These are phyloP conservation scores for Pygmarrhopalites habei DNA, from an alignment of 1,140 invertebrate genomes.

Conservation along the genomic window DNA sequence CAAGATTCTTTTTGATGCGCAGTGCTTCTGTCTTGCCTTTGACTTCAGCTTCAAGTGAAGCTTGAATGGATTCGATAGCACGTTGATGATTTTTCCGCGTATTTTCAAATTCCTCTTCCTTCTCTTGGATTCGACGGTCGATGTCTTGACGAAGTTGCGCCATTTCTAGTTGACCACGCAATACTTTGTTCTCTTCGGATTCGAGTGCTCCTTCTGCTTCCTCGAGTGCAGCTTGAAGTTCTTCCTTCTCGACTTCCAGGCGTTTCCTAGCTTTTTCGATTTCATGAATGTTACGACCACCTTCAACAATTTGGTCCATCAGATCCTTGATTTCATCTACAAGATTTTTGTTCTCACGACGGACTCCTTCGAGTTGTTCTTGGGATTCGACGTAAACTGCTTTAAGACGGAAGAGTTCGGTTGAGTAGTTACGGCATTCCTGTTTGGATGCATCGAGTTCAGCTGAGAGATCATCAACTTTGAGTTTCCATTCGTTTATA, in stretches of 20 bases:
- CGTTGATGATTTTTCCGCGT: no score
- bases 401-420: no score
- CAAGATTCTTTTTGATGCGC: no score
- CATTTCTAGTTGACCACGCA: conserved; percentile 92
- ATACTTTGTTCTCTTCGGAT: conserved; percentile 96
- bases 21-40: conserved; percentile 99
- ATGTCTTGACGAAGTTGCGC: conserved; percentile 97
- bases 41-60: conserved; percentile 95
- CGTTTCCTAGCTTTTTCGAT: conserved; percentile 95
- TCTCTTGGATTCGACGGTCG: no score
- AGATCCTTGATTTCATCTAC: conserved; percentile 98
- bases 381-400: conserved; percentile 95
- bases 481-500: conserved; percentile 99
- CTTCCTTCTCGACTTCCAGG: conserved; percentile 97
- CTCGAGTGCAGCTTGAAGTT: conserved; percentile 95
- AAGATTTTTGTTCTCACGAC: conserved; percentile 98
- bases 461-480: conserved; percentile 92
- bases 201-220: conserved; percentile 98
- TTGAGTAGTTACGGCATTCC: conserved; percentile 98
- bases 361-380: conserved; percentile 93
- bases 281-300: no score
- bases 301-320: conserved; percentile 96
- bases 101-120: no score
- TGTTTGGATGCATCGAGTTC: conserved; percentile 98
- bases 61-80: conserved; percentile 97